Base-by-base conservation (phyloP, 2,113 vertebrate genomes). In the Kryptolebias marmoratus region DNA sequence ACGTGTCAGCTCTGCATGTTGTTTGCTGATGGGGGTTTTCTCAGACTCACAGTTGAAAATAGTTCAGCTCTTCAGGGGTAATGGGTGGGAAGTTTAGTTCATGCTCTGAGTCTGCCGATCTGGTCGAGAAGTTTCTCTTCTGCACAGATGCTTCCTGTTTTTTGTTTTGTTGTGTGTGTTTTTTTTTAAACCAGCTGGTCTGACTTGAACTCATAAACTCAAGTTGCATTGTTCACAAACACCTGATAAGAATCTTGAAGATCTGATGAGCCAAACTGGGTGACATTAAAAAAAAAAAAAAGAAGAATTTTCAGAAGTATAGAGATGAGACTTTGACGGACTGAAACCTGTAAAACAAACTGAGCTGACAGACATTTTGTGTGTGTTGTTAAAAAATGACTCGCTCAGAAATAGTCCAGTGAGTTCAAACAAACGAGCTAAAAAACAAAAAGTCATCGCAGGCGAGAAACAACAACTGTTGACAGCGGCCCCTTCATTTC, bases 101-200 rank as follows among this genome's bases (percentile, higher is more conserved):
- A 54, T 49, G 68, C 36, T 83, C 45, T 75, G 55, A 74, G 54
- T 71, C 77, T 74, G 64, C 69, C 68, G 63, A 73, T 79, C 71
- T 75, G 75, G 79, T 71, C 83, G 56, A 63, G 61, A 70, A 82
- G 92, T 93, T 93, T 93, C 90, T 93, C 89, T 93, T 92, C 89
- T 92, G 80, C 88, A 82, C 85, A 64, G 64, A 87, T 81, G 73
- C 82, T 93, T 93, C 93, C 93, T 93, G 90, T 93, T 93, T 78
- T 55, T 18, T 62, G 22, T 69, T 56, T 47, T 11, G 5, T 31
- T 31, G 11, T 55, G 0, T 47, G 11, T 11, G 12, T 31, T 15
- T 14, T 32, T 64, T 65, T 93, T 90, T 12, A 22, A 22, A 83
- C 77, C 88, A 91, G 87, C 83, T 89, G 86, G 73, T 73, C 72